A percentile compares a stretch with the other conserved stretches of the same genome.
These are phyloP conservation scores for Sebastolobus alascanus DNA, from an alignment of 2,797 vertebrate genomes.

Conservation along the genomic window DNA sequence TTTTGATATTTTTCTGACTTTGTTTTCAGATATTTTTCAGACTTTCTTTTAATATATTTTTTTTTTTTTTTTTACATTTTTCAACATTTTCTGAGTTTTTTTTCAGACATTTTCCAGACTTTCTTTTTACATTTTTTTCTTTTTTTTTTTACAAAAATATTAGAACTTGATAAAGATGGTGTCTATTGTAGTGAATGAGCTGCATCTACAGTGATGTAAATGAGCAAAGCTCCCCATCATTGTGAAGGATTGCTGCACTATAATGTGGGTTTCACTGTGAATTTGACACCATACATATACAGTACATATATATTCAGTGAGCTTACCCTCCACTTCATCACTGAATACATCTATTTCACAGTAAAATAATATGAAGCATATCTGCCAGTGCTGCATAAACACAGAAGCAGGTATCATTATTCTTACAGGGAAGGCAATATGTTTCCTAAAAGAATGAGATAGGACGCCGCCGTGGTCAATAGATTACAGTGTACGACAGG, in stretches of 20 bases:
- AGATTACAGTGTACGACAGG: conserved; percentile 51
- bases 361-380: conserved; percentile 9
- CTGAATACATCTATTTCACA: conserved; percentile 39
- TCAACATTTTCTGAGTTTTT: too few species aligned
- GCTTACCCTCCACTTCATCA: conserved; percentile 17
- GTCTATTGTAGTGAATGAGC: neutral
- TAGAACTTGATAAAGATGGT: neutral
- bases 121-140: too few species aligned
- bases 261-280: neutral
- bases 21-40: too few species aligned
- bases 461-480: conserved; percentile 51
- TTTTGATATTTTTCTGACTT: too few species aligned
- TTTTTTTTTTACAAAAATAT: too few species aligned
- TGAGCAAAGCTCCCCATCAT: conserved; percentile 2
- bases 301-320: too few species aligned
- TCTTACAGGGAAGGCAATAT: conserved; percentile 46
- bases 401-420: conserved; percentile 45
- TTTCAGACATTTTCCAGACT: too few species aligned
- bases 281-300: conserved; percentile 32
- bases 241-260: conserved; percentile 17
- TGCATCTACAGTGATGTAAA: conserved; percentile 21
- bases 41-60: too few species aligned
- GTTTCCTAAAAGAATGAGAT: conserved; percentile 50
- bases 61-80: too few species aligned
- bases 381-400: conserved; percentile 36